Evolutionary conservation across 2,113 vertebrate species (phyloP), one percentile per base, ranked within the genome.

Genomic region (Hipposideros armiger): DNA sequence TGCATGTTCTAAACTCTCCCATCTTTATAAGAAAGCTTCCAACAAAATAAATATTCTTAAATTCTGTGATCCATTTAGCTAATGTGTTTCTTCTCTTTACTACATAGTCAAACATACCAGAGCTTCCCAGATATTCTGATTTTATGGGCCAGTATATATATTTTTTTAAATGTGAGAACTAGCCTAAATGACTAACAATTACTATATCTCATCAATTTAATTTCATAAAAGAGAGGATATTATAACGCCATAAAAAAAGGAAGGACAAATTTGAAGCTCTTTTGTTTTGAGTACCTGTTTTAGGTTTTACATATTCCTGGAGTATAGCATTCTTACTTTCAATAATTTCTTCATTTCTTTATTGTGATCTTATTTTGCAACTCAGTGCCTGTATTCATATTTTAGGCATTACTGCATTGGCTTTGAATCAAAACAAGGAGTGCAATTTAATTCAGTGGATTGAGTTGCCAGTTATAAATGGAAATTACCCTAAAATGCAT

Each of bases 381-480:
- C 87, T 93, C 52, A n/a, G 90, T 77, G 87, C 92, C 85, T 97
- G 94, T 80, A 69, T 97, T 97, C 93, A 84, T 64, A 95, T 20
- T 97, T 97, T 96, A 97, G 90, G 88, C 95, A 77, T 96, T 94
- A 85, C 92, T 74, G 93, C 88, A 92, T 89, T 98, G 97, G 97
- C 96, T 97, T 98, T 97, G 95, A 97, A 97, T 96, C 97, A 97
- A 87, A 95, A 66, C 42, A 87, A 95, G 64, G 62, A 95, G 88
- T 97, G 40, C 58, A 64, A 98, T 96, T 96, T 97, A 97, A 94
- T 98, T 98, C 94, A 78, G 83, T 97, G 54, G 92, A 97, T 87
- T 70, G 96, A 90, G 83, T 95, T 98, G 97, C 97, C 95, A 97
- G 74, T 95, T 93, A 74, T 97, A 97, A 91, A 97, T 98, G 97